Base-by-base conservation (phyloP, 2,113 vertebrate genomes). In the Rhagologus leucostigma region DNA sequence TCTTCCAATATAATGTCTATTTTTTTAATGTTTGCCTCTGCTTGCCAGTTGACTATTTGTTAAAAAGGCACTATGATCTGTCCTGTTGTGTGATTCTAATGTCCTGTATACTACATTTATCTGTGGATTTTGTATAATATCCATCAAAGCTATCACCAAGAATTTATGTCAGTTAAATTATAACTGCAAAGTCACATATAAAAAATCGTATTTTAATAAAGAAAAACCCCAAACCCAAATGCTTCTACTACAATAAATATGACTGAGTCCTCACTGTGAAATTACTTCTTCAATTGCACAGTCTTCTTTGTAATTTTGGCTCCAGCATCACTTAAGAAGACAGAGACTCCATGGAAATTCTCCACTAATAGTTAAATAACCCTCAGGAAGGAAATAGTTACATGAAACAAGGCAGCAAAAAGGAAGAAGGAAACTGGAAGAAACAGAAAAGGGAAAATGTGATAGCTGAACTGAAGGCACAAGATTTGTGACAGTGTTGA, bases 151-250 rank as follows among this genome's bases (percentile, higher is more conserved):
- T 52, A 65, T 42, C 12, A 42, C 16, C 10, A 47, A 56, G 13
- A 39, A 7, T 27, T 84, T 59, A 14, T 41, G 22, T 84, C 50
- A 62, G 10, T n/a, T 85, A 70, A 57, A 82, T 63, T 59, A 56
- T 27, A 46, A 50, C 16, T 71, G 6, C 20, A 50, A 52, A 73
- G 6, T 30, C 12, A 49, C 18, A 49, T 3, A 65, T 37, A 53
- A 84, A 84, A 90, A 93, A 47, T 13, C 3, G 53, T 39, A 32
- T 26, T 44, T 15, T 35, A 64, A 47, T 65, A 6, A 46, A 47
- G 17, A 67, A n/a, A 56, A n/a, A 4, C 0, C 1, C 12, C 16
- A 39, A 53, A 75, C 6, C 4, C 9, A 68, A 74, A 44, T 2
- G 1, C 10, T 68, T 16, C 19, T 80, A 33, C 33, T 55, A 16